Conservation (phyloP, 2,797 vertebrate genomes). For the Bucorvus abyssinicus region DNA sequence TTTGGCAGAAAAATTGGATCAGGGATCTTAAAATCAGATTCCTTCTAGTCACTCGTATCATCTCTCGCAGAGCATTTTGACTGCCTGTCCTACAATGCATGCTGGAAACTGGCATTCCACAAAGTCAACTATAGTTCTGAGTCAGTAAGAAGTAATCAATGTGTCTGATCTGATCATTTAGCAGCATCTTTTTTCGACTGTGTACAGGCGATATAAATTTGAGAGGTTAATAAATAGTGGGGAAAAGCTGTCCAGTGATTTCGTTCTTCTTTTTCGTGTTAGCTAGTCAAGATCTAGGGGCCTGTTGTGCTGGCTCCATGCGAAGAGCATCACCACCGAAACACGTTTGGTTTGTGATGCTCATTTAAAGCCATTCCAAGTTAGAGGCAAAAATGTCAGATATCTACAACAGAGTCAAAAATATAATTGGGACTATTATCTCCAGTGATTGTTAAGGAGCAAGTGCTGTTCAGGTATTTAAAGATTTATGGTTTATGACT, state of each 20-base stretch:
- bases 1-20: constrained; percentile 65
- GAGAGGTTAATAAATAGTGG: constrained; percentile 30
- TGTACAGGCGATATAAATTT: not conserved
- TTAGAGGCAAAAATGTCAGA: constrained; percentile 18
- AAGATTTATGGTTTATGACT: constrained; percentile 2
- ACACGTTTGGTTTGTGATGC: not conserved
- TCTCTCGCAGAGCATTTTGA: constrained; percentile 24
- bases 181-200: not conserved
- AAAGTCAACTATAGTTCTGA: constrained; percentile 38
- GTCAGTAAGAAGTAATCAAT: constrained; percentile 40
- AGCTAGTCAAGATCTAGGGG: not conserved
- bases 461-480: constrained; percentile 25
- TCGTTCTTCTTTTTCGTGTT: not conserved
- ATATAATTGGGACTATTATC: not conserved
- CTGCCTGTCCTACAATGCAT: constrained; percentile 12
- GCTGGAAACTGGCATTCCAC: constrained; percentile 23
- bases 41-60: constrained; percentile 9
- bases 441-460: not conserved
- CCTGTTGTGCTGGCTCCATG: not conserved
- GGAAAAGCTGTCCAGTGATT: not conserved
- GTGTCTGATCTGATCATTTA: constrained; percentile 29
- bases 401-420: not conserved
- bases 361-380: not conserved
- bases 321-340: not conserved
- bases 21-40: constrained; percentile 54